phyloP scores from a whole-genome alignment of 1,140 invertebrate species.

The Ectropis grisescens region DNA sequence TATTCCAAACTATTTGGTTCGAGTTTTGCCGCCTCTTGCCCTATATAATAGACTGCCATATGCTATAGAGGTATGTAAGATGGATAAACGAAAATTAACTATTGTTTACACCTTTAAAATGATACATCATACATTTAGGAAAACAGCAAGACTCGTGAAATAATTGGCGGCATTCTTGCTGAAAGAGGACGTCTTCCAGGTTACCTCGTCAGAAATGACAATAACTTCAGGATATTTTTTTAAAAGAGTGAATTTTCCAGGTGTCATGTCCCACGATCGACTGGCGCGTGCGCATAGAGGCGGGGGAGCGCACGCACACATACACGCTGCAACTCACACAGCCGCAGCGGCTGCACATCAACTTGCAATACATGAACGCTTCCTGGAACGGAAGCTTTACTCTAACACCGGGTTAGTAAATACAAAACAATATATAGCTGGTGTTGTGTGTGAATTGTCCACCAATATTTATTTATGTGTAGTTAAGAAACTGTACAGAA shows the following conservation, averaged over 20 bases:
- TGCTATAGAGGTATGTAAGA: constrained; percentile 64
- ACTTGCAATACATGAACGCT: constrained; percentile 78
- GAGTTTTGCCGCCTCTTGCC: constrained; percentile 79
- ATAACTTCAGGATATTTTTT: too few relatives aligned
- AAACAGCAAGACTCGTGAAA: too few relatives aligned
- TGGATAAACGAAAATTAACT: too few relatives aligned
- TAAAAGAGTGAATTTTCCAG: not conserved
- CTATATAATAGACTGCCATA: constrained; percentile 85
- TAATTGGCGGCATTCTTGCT: too few relatives aligned
- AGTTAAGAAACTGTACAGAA: too few relatives aligned
- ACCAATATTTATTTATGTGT: too few relatives aligned
- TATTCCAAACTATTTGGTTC: constrained; percentile 81
- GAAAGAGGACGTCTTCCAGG: too few relatives aligned
- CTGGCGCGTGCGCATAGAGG: constrained; percentile 75
- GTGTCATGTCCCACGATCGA: constrained; percentile 63
- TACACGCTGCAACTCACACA: constrained; percentile 75
- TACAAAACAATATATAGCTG: too few relatives aligned
- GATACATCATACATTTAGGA: too few relatives aligned
- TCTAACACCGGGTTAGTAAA: constrained; percentile 72
- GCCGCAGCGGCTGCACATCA: constrained; percentile 73
- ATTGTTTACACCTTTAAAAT: too few relatives aligned
- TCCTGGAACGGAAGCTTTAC: constrained; percentile 81
- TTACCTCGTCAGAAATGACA: too few relatives aligned
- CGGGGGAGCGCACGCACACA: constrained; percentile 78
- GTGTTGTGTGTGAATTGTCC: too few relatives aligned